phyloP scores from a whole-genome alignment of 1,140 invertebrate species.

The Arctopsyche grandis region DNA sequence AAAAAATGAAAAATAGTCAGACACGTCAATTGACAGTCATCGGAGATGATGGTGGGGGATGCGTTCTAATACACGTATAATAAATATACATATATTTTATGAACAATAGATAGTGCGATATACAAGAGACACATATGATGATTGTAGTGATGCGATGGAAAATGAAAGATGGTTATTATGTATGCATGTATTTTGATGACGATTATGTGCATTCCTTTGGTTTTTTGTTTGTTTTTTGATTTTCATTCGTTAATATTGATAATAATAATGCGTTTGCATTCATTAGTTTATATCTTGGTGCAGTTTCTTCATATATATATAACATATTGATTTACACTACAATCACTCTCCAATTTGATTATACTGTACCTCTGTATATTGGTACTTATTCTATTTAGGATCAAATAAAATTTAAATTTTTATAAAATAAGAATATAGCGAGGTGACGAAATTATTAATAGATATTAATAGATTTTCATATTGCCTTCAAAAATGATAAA shows the following conservation, averaged over 20 bases:
- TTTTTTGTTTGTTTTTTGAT: not conserved
- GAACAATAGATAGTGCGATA: not conserved
- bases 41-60: slow-evolving; percentile 1
- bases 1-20: slow-evolving; percentile 44
- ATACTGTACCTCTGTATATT: no score
- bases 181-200: not conserved
- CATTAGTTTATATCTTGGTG: slow-evolving; percentile 13
- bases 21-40: slow-evolving; percentile 21
- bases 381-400: no score
- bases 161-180: not conserved
- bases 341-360: no score
- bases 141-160: not conserved
- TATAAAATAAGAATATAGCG: no score
- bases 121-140: not conserved
- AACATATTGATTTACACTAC: no score
- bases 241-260: not conserved
- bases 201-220: slow-evolving; percentile 6
- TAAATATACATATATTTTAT: not conserved
- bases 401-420: no score
- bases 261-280: slow-evolving; percentile 1
- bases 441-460: no score
- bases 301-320: slow-evolving; percentile 5
- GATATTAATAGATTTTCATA: no score
- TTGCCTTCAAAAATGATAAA: no score
- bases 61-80: not conserved